Evolutionary conservation across 1,140 invertebrate species (phyloP).

Genomic region (Popillia japonica): DNA sequence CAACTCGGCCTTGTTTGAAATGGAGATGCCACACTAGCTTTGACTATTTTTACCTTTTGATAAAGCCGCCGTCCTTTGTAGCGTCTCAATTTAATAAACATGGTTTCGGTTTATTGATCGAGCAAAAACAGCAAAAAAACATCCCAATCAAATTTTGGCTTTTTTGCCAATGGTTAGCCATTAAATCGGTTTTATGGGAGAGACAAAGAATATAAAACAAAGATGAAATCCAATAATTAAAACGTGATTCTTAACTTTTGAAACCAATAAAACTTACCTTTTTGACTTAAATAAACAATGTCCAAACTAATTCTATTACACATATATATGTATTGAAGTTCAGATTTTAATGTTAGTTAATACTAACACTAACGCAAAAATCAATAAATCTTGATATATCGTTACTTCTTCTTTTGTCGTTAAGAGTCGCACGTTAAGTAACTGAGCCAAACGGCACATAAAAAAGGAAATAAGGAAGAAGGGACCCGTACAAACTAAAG

Average conservation of each 20-base stretch:
- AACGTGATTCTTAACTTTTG: too few species aligned
- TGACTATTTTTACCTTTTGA: conserved; percentile 16
- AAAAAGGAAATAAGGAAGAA: background rate
- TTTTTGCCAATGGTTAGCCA: background rate
- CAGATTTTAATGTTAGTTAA: too few species aligned
- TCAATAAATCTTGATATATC: too few species aligned
- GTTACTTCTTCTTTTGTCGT: background rate
- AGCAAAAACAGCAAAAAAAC: background rate
- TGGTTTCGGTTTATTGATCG: conserved; percentile 3
- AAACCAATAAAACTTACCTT: too few species aligned
- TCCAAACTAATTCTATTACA: too few species aligned
- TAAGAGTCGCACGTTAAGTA: background rate
- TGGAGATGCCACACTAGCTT: conserved; percentile 14
- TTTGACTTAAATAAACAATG: too few species aligned
- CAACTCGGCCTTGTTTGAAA: background rate
- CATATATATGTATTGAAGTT: too few species aligned
- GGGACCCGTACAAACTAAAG: background rate
- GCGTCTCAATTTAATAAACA: conserved; percentile 15
- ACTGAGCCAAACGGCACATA: background rate
- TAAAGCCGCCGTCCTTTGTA: background rate
- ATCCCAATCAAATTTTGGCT: background rate
- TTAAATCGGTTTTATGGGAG: background rate
- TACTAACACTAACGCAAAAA: too few species aligned
- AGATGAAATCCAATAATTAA: background rate
- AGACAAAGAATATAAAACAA: background rate